These are phyloP conservation scores for Drosophila gaucha DNA, from an alignment of 2,888 invertebrate genomes.

Conservation along the genomic window DNA sequence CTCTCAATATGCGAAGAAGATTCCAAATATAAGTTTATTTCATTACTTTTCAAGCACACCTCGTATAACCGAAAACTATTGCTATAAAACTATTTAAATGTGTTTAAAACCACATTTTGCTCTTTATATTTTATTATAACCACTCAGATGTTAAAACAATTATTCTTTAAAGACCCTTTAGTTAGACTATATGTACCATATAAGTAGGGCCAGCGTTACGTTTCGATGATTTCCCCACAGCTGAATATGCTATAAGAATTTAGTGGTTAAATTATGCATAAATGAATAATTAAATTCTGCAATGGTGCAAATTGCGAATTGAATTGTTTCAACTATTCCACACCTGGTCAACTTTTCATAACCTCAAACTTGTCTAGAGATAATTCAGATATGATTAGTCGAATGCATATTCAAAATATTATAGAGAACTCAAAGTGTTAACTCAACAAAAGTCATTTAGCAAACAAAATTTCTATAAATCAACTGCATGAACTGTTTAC, in stretches of 20 bases:
- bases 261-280: slow-evolving; percentile 77
- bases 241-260: slow-evolving; percentile 48
- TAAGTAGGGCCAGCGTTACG: slow-evolving; percentile 57
- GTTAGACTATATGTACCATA: slow-evolving; percentile 3
- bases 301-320: slow-evolving; percentile 82
- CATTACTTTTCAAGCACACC: not conserved
- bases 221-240: slow-evolving; percentile 50
- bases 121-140: slow-evolving; percentile 1
- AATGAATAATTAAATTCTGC: slow-evolving; percentile 80
- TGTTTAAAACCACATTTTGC: slow-evolving; percentile 5
- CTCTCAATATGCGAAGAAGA: too few relatives aligned
- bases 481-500: too few relatives aligned
- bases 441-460: not conserved
- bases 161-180: slow-evolving; percentile 42
- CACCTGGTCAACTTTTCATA: slow-evolving; percentile 37
- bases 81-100: slow-evolving; percentile 2
- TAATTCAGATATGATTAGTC: not conserved
- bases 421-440: not conserved
- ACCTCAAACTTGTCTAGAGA: slow-evolving; percentile 33
- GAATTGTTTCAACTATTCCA: slow-evolving; percentile 70
- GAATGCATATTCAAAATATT: not conserved
- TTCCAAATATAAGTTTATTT: not conserved
- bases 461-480: too few relatives aligned
- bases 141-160: slow-evolving; percentile 4
- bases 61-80: not conserved